Evolutionary conservation across 1,140 invertebrate species (phyloP), one percentile per base, ranked within the genome.

Genomic region (Pectinophora gossypiella): DNA sequence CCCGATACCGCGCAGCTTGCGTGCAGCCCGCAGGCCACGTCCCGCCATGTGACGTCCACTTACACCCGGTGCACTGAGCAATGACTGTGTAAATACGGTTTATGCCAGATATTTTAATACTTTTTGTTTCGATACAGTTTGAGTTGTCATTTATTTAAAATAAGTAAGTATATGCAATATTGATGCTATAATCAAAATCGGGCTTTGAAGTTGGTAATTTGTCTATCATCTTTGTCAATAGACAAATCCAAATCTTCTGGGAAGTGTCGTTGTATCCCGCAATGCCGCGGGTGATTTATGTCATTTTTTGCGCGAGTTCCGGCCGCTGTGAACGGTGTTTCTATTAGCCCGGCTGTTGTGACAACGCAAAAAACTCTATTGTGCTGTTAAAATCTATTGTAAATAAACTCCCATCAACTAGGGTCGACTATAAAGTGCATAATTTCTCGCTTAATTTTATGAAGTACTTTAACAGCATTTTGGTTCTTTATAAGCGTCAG

Each of bases 271-370:
- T 32, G 27, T 32, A 12, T 32, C 27, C 27, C 27, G n/a, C 13
- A 13, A 12, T 15, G 16, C 54, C 27, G 43, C 23, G 9, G 44
- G 65, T 76, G 74, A 82, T 82, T 82, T 82, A 79, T 80, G 51
- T 50, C 47, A 50, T 66, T 69, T 70, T 70, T 68, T 73, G 69
- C 69, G 56, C 46, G 58, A 71, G 67, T 75, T 81, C 74, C 75
- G 78, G 74, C 72, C 2, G n/a, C 22, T 23, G 65, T 68, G 66
- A 53, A 68, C 65, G 51, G 56, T 53, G 66, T 74, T 72, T 80
- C 71, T 74, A 74, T 72, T 72, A 51, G 61, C 54, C 49, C 40
- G 32, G 53, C 9, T 32, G 27, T 32, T 32, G 27, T 32, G 27
- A 32, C 27, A 32, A 32, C 27, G 9, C 27, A 32, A 32, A 32